Conservation (phyloP, 2,113 vertebrate genomes). For the Xenotilapia flavipinnis region DNA sequence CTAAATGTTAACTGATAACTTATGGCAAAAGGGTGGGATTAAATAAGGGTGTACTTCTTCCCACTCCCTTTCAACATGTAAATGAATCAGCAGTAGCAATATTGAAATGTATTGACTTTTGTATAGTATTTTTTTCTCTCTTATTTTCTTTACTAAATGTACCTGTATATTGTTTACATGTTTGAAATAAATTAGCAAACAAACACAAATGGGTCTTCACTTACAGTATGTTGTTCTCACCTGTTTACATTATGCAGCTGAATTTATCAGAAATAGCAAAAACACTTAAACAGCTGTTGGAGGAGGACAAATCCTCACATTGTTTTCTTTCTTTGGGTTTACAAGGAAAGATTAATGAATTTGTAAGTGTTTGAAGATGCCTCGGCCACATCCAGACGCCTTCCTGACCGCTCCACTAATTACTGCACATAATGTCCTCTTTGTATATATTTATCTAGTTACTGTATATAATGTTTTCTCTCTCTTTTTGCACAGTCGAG, state of each 20-base stretch:
- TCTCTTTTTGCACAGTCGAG: neutral
- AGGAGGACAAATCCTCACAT: neutral
- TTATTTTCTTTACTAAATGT: neutral
- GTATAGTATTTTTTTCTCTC: neutral
- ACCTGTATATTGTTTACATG: neutral
- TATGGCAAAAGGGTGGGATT: neutral
- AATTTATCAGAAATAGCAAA: neutral
- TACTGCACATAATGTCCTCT: neutral
- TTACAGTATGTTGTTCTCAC: neutral
- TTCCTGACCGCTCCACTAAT: accelerated
- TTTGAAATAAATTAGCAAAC: neutral
- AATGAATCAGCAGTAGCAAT: neutral
- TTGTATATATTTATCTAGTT: neutral
- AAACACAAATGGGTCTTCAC: neutral
- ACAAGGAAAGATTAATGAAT: neutral
- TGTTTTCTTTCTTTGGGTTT: neutral
- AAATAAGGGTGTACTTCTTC: neutral
- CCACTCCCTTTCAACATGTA: neutral
- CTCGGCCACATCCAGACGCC: accelerated
- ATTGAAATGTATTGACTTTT: neutral
- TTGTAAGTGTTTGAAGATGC: neutral
- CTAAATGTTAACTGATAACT: neutral
- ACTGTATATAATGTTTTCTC: neutral
- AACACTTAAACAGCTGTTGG: neutral
- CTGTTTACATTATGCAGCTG: neutral